Evolutionary conservation across 2,797 vertebrate species (phyloP).

Genomic region (Cyclura pinguis): DNA sequence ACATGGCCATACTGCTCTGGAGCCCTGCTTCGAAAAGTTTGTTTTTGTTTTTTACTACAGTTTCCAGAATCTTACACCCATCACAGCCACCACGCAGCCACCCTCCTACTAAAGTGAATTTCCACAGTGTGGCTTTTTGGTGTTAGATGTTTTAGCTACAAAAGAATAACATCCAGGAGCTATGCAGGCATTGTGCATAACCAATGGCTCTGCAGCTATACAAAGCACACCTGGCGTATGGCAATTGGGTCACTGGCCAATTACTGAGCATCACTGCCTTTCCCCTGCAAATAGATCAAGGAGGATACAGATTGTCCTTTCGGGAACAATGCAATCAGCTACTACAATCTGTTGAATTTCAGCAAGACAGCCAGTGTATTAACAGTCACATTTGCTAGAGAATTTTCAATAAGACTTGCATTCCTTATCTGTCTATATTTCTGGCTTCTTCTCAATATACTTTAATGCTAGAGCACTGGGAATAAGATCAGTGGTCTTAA

Average conservation of each 20-base stretch:
- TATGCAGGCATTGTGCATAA: rapidly evolving
- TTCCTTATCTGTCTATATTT: not conserved
- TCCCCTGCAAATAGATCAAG: not conserved
- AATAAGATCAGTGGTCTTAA: not conserved
- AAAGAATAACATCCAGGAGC: conserved; percentile 32
- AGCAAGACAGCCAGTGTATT: conserved; percentile 21
- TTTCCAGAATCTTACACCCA: too few species aligned
- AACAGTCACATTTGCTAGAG: not conserved
- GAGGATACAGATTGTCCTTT: not conserved
- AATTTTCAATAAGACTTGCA: conserved; percentile 26
- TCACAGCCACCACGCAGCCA: not conserved
- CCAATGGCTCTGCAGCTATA: not conserved
- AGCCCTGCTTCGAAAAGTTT: too few species aligned
- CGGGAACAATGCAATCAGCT: not conserved
- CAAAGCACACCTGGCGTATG: not conserved
- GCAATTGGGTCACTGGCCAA: not conserved
- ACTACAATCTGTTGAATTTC: conserved; percentile 29
- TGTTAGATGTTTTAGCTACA: not conserved
- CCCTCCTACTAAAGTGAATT: not conserved
- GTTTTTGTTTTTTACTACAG: too few species aligned
- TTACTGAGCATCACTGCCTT: conserved; percentile 23
- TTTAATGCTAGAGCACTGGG: conserved; percentile 8
- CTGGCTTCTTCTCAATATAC: conserved; percentile 32
- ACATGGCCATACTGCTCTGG: too few species aligned
- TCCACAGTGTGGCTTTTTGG: not conserved